These are phyloP conservation scores for Pachyuromys duprasi DNA, from an alignment of 2,797 vertebrate species.

Conservation along the genomic window DNA sequence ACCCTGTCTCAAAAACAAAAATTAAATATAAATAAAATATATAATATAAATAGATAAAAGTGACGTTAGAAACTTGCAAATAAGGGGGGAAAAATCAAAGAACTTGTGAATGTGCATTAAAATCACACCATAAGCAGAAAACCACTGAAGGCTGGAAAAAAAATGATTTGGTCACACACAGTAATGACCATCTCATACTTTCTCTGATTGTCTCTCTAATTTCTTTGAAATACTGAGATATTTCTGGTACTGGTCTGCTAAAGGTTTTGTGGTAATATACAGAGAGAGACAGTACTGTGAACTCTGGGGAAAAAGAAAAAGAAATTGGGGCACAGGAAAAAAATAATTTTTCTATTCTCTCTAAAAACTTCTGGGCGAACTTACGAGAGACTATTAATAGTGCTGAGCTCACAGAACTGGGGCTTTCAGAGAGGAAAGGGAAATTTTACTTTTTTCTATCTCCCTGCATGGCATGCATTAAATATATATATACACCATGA, in stretches of 20 bases:
- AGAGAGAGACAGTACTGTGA: constrained; percentile 53
- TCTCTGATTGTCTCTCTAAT: background rate
- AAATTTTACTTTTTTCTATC: background rate
- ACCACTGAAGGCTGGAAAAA: background rate
- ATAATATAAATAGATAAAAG: background rate
- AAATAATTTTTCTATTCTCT: constrained; percentile 61
- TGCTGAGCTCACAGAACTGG: constrained; percentile 18
- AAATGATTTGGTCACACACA: background rate
- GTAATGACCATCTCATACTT: constrained; percentile 20
- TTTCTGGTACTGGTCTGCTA: constrained; percentile 50
- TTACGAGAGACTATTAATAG: constrained; percentile 71
- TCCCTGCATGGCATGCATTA: background rate
- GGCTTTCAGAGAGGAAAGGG: background rate
- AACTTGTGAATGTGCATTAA: constrained; percentile 15
- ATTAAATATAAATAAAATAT: background rate
- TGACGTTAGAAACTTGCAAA: background rate
- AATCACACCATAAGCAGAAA: constrained; percentile 9
- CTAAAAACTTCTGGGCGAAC: constrained; percentile 63
- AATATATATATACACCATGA: background rate
- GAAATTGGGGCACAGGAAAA: constrained; percentile 72
- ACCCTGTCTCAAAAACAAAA: background rate
- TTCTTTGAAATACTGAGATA: constrained; percentile 55
- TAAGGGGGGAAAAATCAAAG: background rate
- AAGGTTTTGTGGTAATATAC: constrained; percentile 56
- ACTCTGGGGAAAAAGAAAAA: constrained; percentile 7